Evolutionary conservation across 2,113 vertebrate species (phyloP).

Genomic region (Pteropus alecto): DNA sequence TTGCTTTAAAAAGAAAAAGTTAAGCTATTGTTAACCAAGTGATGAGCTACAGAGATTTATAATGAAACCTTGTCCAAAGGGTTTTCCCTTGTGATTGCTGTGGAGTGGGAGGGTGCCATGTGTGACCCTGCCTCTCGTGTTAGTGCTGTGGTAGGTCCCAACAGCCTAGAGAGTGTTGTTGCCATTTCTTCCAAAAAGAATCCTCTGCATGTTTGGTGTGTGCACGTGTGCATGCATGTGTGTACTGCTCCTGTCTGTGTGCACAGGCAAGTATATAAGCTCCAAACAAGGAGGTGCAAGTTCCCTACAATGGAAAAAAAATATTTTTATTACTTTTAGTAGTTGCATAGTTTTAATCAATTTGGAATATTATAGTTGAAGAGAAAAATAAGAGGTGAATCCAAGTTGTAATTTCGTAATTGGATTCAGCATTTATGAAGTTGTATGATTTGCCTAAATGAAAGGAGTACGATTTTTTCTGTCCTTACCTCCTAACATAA

Average conservation of each 20-base stretch:
- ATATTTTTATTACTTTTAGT: not conserved
- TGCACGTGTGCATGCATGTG: rapidly evolving
- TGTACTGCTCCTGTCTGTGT: not conserved
- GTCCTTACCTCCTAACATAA: not conserved
- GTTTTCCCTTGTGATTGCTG: not conserved
- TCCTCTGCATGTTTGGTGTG: not conserved
- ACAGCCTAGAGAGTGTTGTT: not conserved
- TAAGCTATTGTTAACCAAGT: not conserved
- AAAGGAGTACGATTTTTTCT: not conserved
- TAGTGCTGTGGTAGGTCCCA: not conserved
- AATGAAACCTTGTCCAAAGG: not conserved
- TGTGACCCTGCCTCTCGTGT: not conserved
- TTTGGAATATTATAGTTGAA: not conserved
- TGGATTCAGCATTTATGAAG: not conserved
- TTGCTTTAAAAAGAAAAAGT: not conserved
- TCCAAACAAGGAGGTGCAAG: not conserved
- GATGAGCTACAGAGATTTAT: not conserved
- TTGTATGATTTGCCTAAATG: not conserved
- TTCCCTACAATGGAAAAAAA: not conserved
- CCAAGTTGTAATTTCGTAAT: not conserved
- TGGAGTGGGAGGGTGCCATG: not conserved
- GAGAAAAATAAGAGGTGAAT: not conserved
- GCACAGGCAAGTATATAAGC: not conserved
- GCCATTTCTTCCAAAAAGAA: not conserved
- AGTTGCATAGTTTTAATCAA: not conserved